Evolutionary conservation across 2,113 vertebrate species (phyloP).

Genomic region (Phylloscopus trochiloides): DNA sequence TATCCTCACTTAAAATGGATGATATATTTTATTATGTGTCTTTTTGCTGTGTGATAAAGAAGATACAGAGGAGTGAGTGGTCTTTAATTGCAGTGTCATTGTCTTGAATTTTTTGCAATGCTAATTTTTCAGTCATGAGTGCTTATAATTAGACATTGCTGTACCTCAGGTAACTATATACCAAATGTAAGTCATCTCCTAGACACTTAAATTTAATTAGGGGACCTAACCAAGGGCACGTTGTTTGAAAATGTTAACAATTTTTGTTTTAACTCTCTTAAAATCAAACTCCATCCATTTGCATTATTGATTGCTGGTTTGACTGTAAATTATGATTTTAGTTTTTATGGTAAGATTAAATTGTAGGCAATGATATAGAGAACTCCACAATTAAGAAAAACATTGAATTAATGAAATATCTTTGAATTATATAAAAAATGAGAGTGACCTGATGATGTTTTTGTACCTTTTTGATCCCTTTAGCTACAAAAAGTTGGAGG

Average conservation of each 20-base stretch:
- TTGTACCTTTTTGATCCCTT: slow-evolving; percentile 2
- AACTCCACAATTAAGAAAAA: slow-evolving; percentile 24
- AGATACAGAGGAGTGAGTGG: not conserved
- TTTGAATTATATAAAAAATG: slow-evolving; percentile 32
- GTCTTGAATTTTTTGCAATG: not conserved
- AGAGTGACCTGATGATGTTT: slow-evolving; percentile 21
- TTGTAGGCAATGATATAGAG: not conserved
- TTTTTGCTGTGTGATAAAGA: not conserved
- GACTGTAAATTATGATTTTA: slow-evolving; percentile 16
- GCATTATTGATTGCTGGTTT: not conserved
- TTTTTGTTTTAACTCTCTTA: not conserved
- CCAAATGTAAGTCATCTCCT: not conserved
- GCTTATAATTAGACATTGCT: not conserved
- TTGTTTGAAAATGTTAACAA: slow-evolving; percentile 3
- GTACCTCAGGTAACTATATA: not conserved
- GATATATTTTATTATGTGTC: not conserved
- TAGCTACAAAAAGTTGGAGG: not conserved
- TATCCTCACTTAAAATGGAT: not conserved
- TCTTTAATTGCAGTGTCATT: not conserved
- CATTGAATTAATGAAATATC: slow-evolving; percentile 19
- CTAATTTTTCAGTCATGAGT: not conserved
- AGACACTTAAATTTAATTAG: not conserved
- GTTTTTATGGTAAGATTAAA: slow-evolving; percentile 15
- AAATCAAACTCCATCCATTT: not conserved
- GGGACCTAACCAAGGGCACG: not conserved